phyloP scores from a whole-genome alignment of 92 coral and sea anemone genomes.

The Parazoanthus swiftii region DNA sequence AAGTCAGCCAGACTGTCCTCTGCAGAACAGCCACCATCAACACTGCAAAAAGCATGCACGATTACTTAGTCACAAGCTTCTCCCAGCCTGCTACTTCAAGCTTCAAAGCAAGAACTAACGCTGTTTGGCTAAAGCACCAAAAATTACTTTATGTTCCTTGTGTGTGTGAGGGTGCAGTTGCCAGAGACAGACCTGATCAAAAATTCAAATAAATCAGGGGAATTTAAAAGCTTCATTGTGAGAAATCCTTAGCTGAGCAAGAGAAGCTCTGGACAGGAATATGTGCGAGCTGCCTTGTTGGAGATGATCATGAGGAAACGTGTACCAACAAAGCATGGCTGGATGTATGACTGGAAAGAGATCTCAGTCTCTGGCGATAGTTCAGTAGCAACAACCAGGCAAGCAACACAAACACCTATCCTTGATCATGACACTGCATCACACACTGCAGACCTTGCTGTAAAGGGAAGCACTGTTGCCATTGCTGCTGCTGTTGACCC shows the following conservation, averaged over 20 bases:
- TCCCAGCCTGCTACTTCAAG: background rate
- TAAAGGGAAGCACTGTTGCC: conserved; percentile 50
- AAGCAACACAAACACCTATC: no score
- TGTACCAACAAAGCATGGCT: conserved; percentile 50
- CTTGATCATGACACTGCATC: background rate
- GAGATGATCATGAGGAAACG: conserved; percentile 24
- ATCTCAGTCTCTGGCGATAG: conserved; percentile 41
- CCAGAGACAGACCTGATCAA: conserved; percentile 22
- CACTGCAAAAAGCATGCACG: background rate
- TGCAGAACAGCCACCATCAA: background rate
- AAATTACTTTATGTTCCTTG: background rate
- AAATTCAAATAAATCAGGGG: conserved; percentile 43
- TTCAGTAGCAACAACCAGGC: conserved; percentile 49
- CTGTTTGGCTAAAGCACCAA: background rate
- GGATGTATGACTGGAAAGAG: conserved; percentile 50
- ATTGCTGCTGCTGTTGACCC: conserved; percentile 49
- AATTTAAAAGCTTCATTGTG: conserved; percentile 44
- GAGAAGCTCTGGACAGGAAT: conserved; percentile 33
- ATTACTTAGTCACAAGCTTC: background rate
- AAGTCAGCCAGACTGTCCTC: conserved; percentile 18
- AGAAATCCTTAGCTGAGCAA: conserved; percentile 44
- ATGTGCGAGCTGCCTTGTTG: conserved; percentile 37
- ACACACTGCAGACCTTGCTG: no score
- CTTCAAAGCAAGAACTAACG: background rate
- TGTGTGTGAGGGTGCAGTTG: background rate